Base-by-base conservation (phyloP, 2,797 vertebrate species). In the Sylvia borin region DNA sequence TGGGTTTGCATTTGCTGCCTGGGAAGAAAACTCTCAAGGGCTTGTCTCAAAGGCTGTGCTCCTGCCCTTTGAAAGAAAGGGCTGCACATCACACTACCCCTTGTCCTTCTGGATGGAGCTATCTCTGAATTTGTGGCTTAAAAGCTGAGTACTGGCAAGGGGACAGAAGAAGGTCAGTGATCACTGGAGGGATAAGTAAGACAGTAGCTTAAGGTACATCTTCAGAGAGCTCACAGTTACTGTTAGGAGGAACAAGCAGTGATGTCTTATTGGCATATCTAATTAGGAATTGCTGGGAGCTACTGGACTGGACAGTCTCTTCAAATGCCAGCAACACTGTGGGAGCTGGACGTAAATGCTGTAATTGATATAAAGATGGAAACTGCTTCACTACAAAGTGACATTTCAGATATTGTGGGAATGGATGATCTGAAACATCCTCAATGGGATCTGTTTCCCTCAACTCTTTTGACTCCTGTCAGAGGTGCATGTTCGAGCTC, bases 201-300 rank as follows among this genome's bases (percentile, higher is more conserved):
- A 91, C 51, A 90, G 85, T 62, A 64, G 76, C 66, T 95, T 88
- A 88, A 89, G 78, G 78, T 80, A 90, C 86, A 88, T 65, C 58
- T 93, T 75, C 71, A 78, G 87, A 95, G 70, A 88, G 40, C 67
- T 96, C 66, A 47, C 34, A 85, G 81, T 88, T 88, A 77, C 58
- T 3, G 3, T 78, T 82, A 89, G 38, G 68, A 89, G 53, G 68
- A 87, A 89, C 67, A 91, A 82, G 73, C 64, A 67, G 57, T 70
- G 80, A 94, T 78, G 48, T 65, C 73, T 91, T 92, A 92, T 72
- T 94, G 94, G 65, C 87, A 85, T 71, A 93, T 92, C 88, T 96
- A 89, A 95, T 96, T 95, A 94, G 88, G 88, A 93, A 93, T 92
- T 72, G 90, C 93, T 95, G 53, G 79, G 76, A 96, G 90, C 74